Evolutionary conservation across 2,888 invertebrate species (phyloP).

Genomic region (Rhagonycha fulva): DNA sequence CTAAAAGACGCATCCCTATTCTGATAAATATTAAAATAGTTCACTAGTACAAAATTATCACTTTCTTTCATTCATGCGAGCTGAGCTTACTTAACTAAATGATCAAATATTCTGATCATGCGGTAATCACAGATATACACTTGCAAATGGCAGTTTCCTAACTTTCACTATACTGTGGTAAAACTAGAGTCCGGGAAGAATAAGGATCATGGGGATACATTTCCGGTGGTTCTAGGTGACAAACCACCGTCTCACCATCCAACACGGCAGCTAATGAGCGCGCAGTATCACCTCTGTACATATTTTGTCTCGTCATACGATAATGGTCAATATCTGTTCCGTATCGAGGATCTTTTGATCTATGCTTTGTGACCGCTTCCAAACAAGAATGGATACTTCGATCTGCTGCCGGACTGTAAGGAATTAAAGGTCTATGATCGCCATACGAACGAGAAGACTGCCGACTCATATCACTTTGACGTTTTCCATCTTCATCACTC

Average conservation of each 20-base stretch:
- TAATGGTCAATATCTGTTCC: conserved; percentile 59
- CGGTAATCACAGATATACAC: conserved; percentile 58
- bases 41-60: conserved; percentile 55
- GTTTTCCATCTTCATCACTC: conserved; percentile 77
- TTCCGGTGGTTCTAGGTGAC: conserved; percentile 78
- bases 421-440: conserved; percentile 80
- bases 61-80: conserved; percentile 54
- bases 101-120: conserved; percentile 54
- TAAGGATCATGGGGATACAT: conserved; percentile 57
- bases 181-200: conserved; percentile 60
- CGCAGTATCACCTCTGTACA: conserved; percentile 63
- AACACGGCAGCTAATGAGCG: conserved; percentile 75
- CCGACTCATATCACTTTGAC: conserved; percentile 73
- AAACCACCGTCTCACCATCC: conserved; percentile 85
- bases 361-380: conserved; percentile 52
- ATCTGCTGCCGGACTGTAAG: conserved; percentile 72
- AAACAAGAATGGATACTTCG: conserved; percentile 52
- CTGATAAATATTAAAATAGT: conserved; percentile 55
- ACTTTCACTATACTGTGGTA: conserved; percentile 67
- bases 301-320: conserved; percentile 58
- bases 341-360: conserved; percentile 52
- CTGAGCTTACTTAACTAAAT: conserved; percentile 52
- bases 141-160: conserved; percentile 57
- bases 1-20: conserved; percentile 48
- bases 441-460: conserved; percentile 78